Evolutionary conservation across 2,888 invertebrate genomes (phyloP).

Genomic region (Ophonus ardosiacus): DNA sequence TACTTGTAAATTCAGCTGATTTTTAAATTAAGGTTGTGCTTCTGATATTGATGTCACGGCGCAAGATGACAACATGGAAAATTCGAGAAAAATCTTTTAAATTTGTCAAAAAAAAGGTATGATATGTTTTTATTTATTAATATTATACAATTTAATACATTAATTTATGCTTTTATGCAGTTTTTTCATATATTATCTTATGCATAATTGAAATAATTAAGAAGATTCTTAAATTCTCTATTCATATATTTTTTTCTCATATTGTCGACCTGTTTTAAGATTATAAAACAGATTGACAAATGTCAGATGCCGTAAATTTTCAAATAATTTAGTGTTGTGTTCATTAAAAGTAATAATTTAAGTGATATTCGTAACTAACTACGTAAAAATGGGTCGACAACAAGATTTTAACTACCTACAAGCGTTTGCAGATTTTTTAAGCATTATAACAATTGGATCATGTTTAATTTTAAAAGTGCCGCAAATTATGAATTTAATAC

Average conservation of each 20-base stretch:
- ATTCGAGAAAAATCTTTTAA: not conserved
- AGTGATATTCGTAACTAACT: not conserved
- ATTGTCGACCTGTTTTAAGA: not conserved
- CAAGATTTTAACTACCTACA: constrained; percentile 68
- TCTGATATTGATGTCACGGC: not conserved
- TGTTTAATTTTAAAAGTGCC: constrained; percentile 90
- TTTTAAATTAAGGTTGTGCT: not conserved
- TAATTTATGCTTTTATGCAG: not conserved
- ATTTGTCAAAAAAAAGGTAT: not conserved
- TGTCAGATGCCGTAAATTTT: not conserved
- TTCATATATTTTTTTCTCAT: not conserved
- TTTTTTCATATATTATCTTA: not conserved
- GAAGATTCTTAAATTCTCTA: not conserved
- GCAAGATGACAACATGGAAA: not conserved
- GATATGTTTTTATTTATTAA: not conserved
- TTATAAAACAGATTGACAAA: not conserved
- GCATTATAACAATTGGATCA: constrained; percentile 86
- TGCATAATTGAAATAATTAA: not conserved
- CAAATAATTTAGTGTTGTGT: not conserved
- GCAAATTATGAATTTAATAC: constrained; percentile 84
- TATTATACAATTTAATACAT: not conserved
- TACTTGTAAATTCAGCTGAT: not conserved
- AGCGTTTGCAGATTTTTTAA: constrained; percentile 79
- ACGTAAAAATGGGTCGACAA: constrained; percentile 54
- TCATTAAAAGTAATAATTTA: not conserved